A percentile compares a stretch with the other conserved stretches of the same genome.
Evolutionary conservation across 2,888 invertebrate genomes (phyloP).

Genomic region (Allolobophora icterica): DNA sequence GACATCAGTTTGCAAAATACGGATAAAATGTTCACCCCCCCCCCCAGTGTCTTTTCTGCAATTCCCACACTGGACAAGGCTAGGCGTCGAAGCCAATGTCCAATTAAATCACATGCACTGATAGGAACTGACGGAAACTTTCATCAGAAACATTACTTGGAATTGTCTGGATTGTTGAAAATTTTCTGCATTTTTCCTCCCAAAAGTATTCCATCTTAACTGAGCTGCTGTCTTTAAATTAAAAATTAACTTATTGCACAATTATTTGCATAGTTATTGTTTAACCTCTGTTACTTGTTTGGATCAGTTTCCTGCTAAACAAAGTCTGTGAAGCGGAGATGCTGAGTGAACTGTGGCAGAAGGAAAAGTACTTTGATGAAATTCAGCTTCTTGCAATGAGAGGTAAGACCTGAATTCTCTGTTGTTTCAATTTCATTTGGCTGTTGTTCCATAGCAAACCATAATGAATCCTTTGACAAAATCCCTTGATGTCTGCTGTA

Average conservation of each 20-base stretch:
- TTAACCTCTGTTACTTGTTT: not conserved
- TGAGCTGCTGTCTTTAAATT: not conserved
- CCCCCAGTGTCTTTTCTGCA: no score
- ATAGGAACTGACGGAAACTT: no score
- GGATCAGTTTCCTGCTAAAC: conserved; percentile 1
- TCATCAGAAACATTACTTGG: no score
- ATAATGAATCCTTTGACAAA: not conserved
- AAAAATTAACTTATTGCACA: not conserved
- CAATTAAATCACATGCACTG: no score
- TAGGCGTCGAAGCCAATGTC: no score
- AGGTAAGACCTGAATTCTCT: not conserved
- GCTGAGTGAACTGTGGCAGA: not conserved
- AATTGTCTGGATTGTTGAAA: not conserved
- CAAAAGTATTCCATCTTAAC: not conserved
- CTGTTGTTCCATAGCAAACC: not conserved
- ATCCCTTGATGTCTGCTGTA: no score
- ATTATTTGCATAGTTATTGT: not conserved
- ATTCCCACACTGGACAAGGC: no score
- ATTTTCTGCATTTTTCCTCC: not conserved
- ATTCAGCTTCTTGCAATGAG: not conserved
- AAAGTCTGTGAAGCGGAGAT: not conserved
- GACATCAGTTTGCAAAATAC: no score
- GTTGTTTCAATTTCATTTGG: not conserved
- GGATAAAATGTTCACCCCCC: no score
- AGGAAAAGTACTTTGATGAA: conserved; percentile 13